Conservation (phyloP, 2,113 vertebrate genomes). For the Polypterus bichir region DNA sequence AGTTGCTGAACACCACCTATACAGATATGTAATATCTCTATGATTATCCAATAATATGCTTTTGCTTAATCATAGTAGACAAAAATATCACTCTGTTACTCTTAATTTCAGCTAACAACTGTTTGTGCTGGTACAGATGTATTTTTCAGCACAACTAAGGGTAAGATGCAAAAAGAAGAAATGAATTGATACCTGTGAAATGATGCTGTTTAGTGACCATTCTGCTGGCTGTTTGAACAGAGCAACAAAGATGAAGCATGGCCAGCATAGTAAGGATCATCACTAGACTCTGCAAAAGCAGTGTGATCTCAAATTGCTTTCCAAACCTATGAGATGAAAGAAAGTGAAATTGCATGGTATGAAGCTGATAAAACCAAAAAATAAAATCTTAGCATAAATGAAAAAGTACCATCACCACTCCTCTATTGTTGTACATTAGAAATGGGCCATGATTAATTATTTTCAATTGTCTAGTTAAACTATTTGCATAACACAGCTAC, state of each 20-base stretch:
- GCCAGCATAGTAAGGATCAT: constrained; percentile 62
- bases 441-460: neutral
- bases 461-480: too few species aligned
- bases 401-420: neutral
- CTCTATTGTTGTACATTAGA: neutral
- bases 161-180: too few species aligned
- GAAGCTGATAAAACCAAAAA: neutral
- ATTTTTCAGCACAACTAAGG: too few species aligned
- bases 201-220: constrained; percentile 54
- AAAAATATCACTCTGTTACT: too few species aligned
- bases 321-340: constrained; percentile 43
- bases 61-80: too few species aligned
- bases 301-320: constrained; percentile 59
- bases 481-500: too few species aligned
- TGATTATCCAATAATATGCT: too few species aligned
- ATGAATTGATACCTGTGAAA: constrained; percentile 43
- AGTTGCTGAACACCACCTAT: too few species aligned
- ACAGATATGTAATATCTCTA: too few species aligned
- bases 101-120: too few species aligned
- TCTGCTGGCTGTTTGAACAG: constrained; percentile 42
- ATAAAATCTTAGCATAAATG: constrained; percentile 11
- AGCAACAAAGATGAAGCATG: constrained; percentile 62
- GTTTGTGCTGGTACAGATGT: too few species aligned
- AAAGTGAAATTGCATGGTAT: neutral
- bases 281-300: constrained; percentile 61